phyloP scores from a whole-genome alignment of 37 sponge, comb jelly and placozoan species.

The Geodia barretti region DNA sequence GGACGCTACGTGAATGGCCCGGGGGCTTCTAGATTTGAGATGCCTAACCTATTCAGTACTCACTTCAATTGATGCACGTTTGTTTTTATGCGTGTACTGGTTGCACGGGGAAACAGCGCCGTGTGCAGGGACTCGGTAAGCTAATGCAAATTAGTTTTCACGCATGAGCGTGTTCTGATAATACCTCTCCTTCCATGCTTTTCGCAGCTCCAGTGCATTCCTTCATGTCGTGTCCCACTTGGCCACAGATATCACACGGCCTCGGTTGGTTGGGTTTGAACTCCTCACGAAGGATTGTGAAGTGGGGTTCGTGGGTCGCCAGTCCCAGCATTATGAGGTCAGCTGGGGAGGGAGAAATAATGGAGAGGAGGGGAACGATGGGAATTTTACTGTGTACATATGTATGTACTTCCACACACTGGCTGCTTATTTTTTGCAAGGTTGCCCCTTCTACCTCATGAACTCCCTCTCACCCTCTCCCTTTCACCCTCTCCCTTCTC shows the following conservation, averaged over 20 bases:
- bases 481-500: too few species aligned
- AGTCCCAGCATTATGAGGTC: constrained; percentile 98
- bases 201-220: constrained; percentile 85
- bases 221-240: constrained; percentile 86
- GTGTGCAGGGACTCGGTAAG: background rate
- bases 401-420: background rate
- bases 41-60: too few species aligned
- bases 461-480: too few species aligned
- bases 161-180: background rate
- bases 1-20: too few species aligned
- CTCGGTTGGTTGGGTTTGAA: constrained; percentile 87
- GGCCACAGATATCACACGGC: constrained; percentile 97
- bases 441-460: background rate
- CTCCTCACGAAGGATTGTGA: constrained; percentile 98
- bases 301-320: constrained; percentile 99
- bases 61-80: too few species aligned
- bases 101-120: background rate
- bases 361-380: background rate
- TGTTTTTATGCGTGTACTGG: background rate
- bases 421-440: too few species aligned
- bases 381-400: background rate
- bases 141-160: background rate
- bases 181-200: constrained; percentile 74
- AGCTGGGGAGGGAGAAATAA: constrained; percentile 43
- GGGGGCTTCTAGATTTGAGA: too few species aligned